Conservation (phyloP, 2,113 vertebrate species). For the Coreoperca whiteheadi region DNA sequence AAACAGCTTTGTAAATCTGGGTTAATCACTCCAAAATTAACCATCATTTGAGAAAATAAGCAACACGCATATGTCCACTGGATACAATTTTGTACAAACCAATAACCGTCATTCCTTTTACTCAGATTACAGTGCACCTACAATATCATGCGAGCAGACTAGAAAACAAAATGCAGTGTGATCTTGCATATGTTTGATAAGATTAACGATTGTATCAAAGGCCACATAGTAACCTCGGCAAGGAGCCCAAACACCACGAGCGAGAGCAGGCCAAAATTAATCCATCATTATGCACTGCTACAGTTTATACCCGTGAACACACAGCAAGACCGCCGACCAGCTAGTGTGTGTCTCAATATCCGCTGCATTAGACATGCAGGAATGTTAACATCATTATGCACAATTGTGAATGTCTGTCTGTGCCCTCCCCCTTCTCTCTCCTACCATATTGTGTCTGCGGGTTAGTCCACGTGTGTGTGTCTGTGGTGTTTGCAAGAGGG, state of each 20-base stretch:
- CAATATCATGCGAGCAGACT: constrained; percentile 33
- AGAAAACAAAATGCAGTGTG: constrained; percentile 47
- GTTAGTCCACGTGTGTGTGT: constrained; percentile 74
- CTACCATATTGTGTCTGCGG: constrained; percentile 84
- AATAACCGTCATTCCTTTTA: not conserved
- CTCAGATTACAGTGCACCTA: constrained; percentile 7
- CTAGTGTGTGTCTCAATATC: constrained; percentile 73
- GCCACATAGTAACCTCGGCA: constrained; percentile 52
- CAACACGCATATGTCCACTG: constrained; percentile 8
- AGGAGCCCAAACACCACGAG: constrained; percentile 58
- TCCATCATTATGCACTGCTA: constrained; percentile 73
- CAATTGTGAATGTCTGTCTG: constrained; percentile 91
- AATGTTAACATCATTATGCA: constrained; percentile 94
- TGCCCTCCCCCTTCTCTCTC: constrained; percentile 76
- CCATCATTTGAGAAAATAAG: not conserved
- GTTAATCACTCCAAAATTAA: constrained; percentile 37
- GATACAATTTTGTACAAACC: constrained; percentile 15
- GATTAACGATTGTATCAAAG: constrained; percentile 66
- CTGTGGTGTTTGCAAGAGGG: constrained; percentile 48
- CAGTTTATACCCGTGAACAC: constrained; percentile 53
- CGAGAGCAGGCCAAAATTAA: constrained; percentile 71
- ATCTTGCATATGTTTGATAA: constrained; percentile 62
- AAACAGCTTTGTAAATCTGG: constrained; percentile 34
- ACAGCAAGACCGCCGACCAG: constrained; percentile 62
- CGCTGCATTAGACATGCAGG: constrained; percentile 91